Evolutionary conservation across 2,113 vertebrate species (phyloP).

Genomic region (Euleptes europaea): DNA sequence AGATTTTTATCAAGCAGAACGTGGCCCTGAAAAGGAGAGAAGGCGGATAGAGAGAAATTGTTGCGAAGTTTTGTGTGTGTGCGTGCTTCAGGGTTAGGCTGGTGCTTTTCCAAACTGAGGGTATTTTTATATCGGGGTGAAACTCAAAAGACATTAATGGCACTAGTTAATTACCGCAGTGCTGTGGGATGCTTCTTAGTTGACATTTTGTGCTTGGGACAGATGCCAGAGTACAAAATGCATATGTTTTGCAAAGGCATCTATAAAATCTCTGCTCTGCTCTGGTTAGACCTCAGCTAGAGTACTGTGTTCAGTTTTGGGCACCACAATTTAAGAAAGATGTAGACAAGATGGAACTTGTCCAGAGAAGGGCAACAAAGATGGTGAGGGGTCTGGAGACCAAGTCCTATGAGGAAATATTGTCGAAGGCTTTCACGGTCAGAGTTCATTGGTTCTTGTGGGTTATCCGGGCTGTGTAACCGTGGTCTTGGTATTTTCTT

Average conservation of each 20-base stretch:
- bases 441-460: too few species aligned
- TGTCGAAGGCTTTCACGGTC: too few species aligned
- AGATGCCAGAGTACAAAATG: not conserved
- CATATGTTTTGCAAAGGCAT: not conserved
- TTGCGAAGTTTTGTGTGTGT: not conserved
- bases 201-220: not conserved
- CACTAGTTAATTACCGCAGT: slow-evolving; percentile 46
- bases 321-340: too few species aligned
- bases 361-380: too few species aligned
- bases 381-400: too few species aligned
- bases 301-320: too few species aligned
- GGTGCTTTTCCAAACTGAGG: slow-evolving; percentile 44
- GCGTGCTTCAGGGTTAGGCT: slow-evolving; percentile 40
- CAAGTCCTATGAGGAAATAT: too few species aligned
- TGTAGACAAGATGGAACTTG: too few species aligned
- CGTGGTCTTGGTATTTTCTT: too few species aligned
- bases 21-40: slow-evolving; percentile 30
- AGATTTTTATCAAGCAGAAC: slow-evolving; percentile 58
- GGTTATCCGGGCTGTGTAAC: too few species aligned
- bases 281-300: too few species aligned
- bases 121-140: slow-evolving; percentile 30
- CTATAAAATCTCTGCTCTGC: too few species aligned
- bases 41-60: not conserved
- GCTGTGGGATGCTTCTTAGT: not conserved
- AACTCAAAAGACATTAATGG: slow-evolving; percentile 43